Evolutionary conservation across 2,888 invertebrate genomes (phyloP).

Genomic region (Lasioglossum calceatum): DNA sequence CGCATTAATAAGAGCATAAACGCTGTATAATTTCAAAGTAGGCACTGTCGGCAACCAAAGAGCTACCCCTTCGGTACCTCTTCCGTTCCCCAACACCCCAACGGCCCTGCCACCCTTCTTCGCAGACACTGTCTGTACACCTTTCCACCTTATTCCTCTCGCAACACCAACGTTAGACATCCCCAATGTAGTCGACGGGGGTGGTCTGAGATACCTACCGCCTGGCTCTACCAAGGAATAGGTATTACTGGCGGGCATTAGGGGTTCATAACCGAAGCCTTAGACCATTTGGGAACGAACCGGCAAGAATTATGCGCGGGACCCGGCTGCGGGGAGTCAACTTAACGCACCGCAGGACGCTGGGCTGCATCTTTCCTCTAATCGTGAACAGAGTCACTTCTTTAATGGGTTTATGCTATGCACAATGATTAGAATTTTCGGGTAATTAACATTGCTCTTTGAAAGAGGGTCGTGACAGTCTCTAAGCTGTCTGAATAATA

Average conservation of each 20-base stretch:
- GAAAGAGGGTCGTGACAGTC: background rate
- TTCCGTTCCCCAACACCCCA: conserved; percentile 12
- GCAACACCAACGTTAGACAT: background rate
- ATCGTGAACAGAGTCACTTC: background rate
- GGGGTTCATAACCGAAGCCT: conserved; percentile 22
- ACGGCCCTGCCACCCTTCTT: conserved; percentile 13
- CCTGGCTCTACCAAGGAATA: conserved; percentile 2
- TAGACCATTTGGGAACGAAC: conserved; percentile 10
- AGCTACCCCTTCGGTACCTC: conserved; percentile 39
- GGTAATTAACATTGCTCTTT: background rate
- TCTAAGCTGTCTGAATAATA: no score
- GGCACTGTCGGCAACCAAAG: conserved; percentile 60
- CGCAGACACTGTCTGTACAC: background rate
- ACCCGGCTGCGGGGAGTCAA: background rate
- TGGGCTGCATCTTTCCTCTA: background rate
- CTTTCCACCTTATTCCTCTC: background rate
- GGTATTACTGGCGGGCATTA: conserved; percentile 28
- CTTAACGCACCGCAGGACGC: conserved; percentile 4
- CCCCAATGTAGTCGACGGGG: background rate
- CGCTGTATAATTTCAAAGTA: conserved; percentile 74
- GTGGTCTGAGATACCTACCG: background rate
- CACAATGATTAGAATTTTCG: background rate
- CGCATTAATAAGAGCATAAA: conserved; percentile 80
- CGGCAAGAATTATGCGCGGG: conserved; percentile 25
- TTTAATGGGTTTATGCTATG: background rate